phyloP scores from a whole-genome alignment of 2,113 vertebrate species.

The Haemorhous mexicanus region DNA sequence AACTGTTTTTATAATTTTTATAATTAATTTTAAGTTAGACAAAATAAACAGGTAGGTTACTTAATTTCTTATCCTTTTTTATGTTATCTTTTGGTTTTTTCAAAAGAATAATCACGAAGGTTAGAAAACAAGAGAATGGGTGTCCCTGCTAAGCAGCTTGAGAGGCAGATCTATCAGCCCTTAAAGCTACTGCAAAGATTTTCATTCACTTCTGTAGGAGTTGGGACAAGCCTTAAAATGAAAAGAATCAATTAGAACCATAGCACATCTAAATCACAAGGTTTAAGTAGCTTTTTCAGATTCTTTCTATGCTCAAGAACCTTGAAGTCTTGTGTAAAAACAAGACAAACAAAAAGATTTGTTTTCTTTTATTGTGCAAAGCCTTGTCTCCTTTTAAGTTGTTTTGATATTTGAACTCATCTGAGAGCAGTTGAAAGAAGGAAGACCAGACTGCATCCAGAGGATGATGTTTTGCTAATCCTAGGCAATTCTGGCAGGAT shows the following conservation, averaged over 20 bases:
- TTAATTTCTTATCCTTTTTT: background rate
- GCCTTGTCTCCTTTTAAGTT: background rate
- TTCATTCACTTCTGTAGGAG: background rate
- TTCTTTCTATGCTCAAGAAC: background rate
- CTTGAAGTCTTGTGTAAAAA: background rate
- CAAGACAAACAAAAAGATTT: background rate
- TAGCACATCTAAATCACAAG: background rate
- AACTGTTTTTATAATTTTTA: background rate
- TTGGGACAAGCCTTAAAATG: background rate
- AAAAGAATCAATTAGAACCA: conserved; percentile 17
- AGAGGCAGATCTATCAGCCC: background rate
- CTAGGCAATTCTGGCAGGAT: background rate
- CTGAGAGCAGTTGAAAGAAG: background rate
- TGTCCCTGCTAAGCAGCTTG: background rate
- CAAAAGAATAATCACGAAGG: background rate
- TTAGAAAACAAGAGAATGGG: background rate
- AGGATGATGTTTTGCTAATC: conserved; percentile 28
- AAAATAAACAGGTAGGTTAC: background rate
- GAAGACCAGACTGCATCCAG: background rate
- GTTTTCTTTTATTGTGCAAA: background rate
- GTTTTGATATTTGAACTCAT: conserved; percentile 1
- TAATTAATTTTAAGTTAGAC: background rate
- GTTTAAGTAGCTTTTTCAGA: conserved; percentile 34
- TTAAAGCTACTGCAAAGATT: background rate
- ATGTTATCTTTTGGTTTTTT: background rate